Evolutionary conservation across 1,140 invertebrate species (phyloP).

Genomic region (Hyles euphorbiae): DNA sequence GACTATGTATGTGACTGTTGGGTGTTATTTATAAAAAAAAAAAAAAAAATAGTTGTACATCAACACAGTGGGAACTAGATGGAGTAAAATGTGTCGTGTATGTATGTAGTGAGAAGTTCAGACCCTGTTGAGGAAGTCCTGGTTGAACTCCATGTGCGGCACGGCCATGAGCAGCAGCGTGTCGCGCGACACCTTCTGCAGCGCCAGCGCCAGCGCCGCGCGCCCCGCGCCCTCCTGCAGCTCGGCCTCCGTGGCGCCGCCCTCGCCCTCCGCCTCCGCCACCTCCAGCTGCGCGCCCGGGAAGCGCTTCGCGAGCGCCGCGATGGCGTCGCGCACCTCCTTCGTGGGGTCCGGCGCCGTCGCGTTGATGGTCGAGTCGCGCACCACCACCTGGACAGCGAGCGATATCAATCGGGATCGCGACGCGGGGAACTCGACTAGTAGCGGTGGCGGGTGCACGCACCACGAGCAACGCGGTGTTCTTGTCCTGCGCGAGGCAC

Average conservation of each 20-base stretch:
- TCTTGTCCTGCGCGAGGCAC: slow-evolving; percentile 27
- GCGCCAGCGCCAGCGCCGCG: slow-evolving; percentile 65
- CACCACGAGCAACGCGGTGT: slow-evolving; percentile 33
- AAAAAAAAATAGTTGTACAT: too few relatives aligned
- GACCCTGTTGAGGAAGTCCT: slow-evolving; percentile 90
- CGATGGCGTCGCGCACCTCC: slow-evolving; percentile 6
- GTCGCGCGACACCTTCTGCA: slow-evolving; percentile 61
- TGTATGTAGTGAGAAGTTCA: slow-evolving; percentile 29
- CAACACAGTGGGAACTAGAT: background rate
- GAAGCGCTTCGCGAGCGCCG: slow-evolving; percentile 10
- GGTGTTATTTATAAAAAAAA: too few relatives aligned
- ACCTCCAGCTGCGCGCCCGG: slow-evolving; percentile 16
- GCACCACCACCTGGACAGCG: too few relatives aligned
- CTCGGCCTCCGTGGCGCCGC: slow-evolving; percentile 75
- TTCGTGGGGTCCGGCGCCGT: slow-evolving; percentile 5
- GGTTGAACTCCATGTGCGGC: slow-evolving; percentile 80
- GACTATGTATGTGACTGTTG: too few relatives aligned
- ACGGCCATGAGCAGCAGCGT: slow-evolving; percentile 81
- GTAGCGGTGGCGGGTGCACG: too few relatives aligned
- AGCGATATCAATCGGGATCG: too few relatives aligned
- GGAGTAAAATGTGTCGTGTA: background rate
- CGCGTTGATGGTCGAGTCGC: slow-evolving; percentile 10
- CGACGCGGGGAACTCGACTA: too few relatives aligned
- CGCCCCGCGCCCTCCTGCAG: slow-evolving; percentile 87
- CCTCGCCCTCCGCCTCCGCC: slow-evolving; percentile 13